Percentiles rank a stretch among this genome's conserved stretches.
Evolutionary conservation across 2,888 invertebrate genomes (phyloP).

Genomic region (Biston stratarius): DNA sequence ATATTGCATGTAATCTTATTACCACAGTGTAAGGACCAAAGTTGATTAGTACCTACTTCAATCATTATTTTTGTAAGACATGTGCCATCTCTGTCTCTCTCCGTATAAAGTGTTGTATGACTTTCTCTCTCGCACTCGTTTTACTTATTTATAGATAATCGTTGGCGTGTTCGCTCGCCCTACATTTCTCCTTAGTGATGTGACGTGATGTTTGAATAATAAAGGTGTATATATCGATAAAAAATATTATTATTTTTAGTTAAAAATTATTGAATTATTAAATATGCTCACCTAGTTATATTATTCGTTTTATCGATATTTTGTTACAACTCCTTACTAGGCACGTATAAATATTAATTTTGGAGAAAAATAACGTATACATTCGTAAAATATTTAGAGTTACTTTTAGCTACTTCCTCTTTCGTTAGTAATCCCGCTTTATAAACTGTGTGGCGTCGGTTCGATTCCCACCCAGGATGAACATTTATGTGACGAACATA

Average conservation of each 20-base stretch:
- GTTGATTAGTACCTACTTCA: slow-evolving; percentile 15
- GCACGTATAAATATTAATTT: too few species aligned
- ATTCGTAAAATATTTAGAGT: too few species aligned
- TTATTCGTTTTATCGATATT: too few species aligned
- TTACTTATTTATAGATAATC: slow-evolving; percentile 46
- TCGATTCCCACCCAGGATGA: too few species aligned
- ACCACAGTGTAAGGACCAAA: slow-evolving; percentile 34
- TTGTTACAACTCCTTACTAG: too few species aligned
- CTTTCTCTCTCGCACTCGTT: slow-evolving; percentile 60
- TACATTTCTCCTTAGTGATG: slow-evolving; percentile 43
- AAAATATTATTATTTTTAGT: background rate
- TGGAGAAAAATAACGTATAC: too few species aligned
- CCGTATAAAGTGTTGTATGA: slow-evolving; percentile 46
- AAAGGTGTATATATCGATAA: slow-evolving; percentile 38
- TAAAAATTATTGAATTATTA: background rate
- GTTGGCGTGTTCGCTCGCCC: slow-evolving; percentile 42
- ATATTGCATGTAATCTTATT: slow-evolving; percentile 19
- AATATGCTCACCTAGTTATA: too few species aligned
- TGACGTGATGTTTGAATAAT: background rate
- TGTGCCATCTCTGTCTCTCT: slow-evolving; percentile 62
- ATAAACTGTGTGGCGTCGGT: too few species aligned
- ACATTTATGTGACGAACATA: too few species aligned
- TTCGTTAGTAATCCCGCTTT: too few species aligned
- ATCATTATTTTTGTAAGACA: slow-evolving; percentile 28
- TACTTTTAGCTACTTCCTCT: too few species aligned